Conservation (phyloP, 2,113 vertebrate genomes). For the Poecile atricapillus region DNA sequence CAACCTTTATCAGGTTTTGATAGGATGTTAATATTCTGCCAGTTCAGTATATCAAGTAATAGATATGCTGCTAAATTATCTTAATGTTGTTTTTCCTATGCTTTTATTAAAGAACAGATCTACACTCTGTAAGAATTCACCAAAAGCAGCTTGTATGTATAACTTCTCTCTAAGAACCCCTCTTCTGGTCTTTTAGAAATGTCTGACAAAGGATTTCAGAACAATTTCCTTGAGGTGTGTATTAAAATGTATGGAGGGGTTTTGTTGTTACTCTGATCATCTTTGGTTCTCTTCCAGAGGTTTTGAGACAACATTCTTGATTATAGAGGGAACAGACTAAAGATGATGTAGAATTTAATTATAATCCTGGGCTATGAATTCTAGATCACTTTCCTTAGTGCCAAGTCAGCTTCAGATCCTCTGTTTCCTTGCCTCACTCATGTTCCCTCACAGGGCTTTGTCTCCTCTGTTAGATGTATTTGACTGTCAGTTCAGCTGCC, state of each 20-base stretch:
- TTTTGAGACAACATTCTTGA: not conserved
- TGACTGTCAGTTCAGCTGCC: not conserved
- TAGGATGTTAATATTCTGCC: not conserved
- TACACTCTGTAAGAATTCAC: not conserved
- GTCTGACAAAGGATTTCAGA: not conserved
- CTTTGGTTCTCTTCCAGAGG: not conserved
- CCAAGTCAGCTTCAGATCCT: not conserved
- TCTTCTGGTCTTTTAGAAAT: not conserved
- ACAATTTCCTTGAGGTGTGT: not conserved
- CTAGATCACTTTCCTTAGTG: not conserved
- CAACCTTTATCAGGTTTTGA: not conserved
- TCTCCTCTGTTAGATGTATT: not conserved
- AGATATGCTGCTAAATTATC: not conserved
- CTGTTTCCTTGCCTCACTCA: not conserved
- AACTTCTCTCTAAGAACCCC: not conserved
- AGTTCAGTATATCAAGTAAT: not conserved
- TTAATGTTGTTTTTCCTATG: not conserved
- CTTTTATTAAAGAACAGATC: not conserved
- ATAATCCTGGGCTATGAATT: not conserved
- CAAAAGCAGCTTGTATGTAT: not conserved
- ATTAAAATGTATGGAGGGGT: not conserved
- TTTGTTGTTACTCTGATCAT: not conserved
- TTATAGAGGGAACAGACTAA: not conserved
- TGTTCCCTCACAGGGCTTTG: not conserved
- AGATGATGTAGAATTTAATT: not conserved